Conservation (phyloP, 2,797 vertebrate species). For the Cyprinodon diabolis region DNA sequence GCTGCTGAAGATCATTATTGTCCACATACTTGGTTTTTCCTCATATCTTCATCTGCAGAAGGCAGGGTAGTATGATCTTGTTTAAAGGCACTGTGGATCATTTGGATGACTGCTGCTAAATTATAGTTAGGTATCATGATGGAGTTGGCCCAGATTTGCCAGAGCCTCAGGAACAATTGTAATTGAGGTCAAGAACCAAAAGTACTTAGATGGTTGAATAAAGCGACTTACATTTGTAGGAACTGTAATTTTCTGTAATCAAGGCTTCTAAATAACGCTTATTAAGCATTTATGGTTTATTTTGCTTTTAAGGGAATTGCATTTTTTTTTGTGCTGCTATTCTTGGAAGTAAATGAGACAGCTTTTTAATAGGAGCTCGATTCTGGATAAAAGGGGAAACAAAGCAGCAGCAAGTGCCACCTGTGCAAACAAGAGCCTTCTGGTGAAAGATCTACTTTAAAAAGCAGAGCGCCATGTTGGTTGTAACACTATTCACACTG, state of each 20-base stretch:
- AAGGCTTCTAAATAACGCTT: constrained; percentile 71
- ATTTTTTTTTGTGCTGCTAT: constrained; percentile 68
- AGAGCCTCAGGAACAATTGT: constrained; percentile 42
- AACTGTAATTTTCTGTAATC: constrained; percentile 77
- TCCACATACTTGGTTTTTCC: constrained; percentile 35
- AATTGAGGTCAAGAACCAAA: constrained; percentile 32
- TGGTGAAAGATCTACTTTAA: constrained; percentile 62
- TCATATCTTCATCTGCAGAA: constrained; percentile 31
- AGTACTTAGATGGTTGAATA: constrained; percentile 43
- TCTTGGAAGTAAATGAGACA: constrained; percentile 74
- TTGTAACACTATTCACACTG: constrained; percentile 41
- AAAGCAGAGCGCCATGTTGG: constrained; percentile 48
- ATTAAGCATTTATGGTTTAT: constrained; percentile 63
- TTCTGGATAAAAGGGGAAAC: constrained; percentile 75
- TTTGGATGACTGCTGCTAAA: constrained; percentile 40
- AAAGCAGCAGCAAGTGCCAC: constrained; percentile 73
- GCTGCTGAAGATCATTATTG: constrained; percentile 29
- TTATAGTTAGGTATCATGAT: constrained; percentile 55
- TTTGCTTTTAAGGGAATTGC: constrained; percentile 65
- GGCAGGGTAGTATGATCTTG: constrained; percentile 54
- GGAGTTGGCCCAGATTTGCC: constrained; percentile 39
- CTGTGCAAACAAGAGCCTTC: constrained; percentile 79
- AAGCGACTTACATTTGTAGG: constrained; percentile 66
- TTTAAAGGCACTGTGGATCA: constrained; percentile 56
- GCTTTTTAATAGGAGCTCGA: constrained; percentile 56